phyloP scores from a whole-genome alignment of 2,888 invertebrate species.

The Zeuzera pyrina region DNA sequence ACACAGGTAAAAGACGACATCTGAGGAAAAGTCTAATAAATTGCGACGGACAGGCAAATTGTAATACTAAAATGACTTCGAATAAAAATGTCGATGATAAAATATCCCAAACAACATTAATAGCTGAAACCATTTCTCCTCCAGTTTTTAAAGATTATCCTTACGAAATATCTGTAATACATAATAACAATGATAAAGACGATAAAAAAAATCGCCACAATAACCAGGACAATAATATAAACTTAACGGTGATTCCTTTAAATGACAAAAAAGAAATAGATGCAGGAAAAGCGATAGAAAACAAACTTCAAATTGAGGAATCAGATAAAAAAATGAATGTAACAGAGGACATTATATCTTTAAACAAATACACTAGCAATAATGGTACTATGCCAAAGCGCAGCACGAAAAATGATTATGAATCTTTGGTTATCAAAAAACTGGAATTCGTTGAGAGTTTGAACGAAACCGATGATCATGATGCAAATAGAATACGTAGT shows the following conservation, averaged over 20 bases:
- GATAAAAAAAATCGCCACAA: no score
- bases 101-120: slow-evolving; percentile 14
- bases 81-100: not conserved
- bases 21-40: no score
- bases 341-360: slow-evolving; percentile 2
- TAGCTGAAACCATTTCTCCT: slow-evolving; percentile 27
- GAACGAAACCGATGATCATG: slow-evolving; percentile 23
- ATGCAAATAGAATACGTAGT: slow-evolving; percentile 23
- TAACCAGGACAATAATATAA: slow-evolving; percentile 10
- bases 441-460: slow-evolving; percentile 27
- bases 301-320: not conserved
- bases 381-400: slow-evolving; percentile 25
- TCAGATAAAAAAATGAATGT: slow-evolving; percentile 9
- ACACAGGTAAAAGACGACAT: no score
- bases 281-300: not conserved
- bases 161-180: slow-evolving; percentile 37
- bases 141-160: slow-evolving; percentile 45
- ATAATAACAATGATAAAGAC: no score
- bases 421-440: slow-evolving; percentile 29
- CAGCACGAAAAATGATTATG: slow-evolving; percentile 34
- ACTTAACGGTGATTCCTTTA: no score
- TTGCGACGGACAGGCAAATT: no score
- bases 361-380: slow-evolving; percentile 7
- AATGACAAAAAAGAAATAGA: slow-evolving; percentile 7
- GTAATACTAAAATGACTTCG: not conserved